Base-by-base conservation (phyloP, 2,888 invertebrate genomes). In the Pheosia tremula region DNA sequence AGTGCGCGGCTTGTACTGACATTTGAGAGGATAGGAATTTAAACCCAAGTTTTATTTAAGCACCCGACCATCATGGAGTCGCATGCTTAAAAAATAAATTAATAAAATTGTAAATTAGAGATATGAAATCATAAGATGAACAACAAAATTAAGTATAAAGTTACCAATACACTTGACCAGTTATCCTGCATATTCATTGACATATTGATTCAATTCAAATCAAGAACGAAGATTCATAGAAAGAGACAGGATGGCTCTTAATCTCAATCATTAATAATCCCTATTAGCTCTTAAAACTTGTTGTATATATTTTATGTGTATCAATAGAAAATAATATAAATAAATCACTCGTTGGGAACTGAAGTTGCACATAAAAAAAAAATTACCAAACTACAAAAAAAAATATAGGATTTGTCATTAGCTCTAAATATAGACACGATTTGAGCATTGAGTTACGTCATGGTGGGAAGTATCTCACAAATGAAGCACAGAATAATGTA, bases 391-490 rank as follows among this genome's bases (percentile, higher is more conserved):
- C 50, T 50, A n/a, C n/a, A n/a, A n/a, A n/a, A n/a, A n/a, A n/a
- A n/a, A 50, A n/a, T 50, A 50, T 24, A 50, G 50, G 24, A 50
- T 8, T 50, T 9, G 24, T 50, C n/a, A 47, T 24, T 7, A 50
- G 24, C 50, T 50, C 50, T 50, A 50, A 50, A 24, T 24, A 50
- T 50, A 50, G 50, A 64, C 49, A 65, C 56, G 65, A 61, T 67
- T 80, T 82, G 82, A 82, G 82, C 82, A 80, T 71, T 71, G 64
- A 61, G 67, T 78, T 78, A 62, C 61, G 73, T 76, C 71, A 75
- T 77, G 78, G 74, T 71, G 75, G 69, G 76, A 62, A 66, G 65
- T n/a, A 24, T 24, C 4, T 50, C 24, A 50, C 13, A 6, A 13
- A 50, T 50, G 24, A 24, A 24, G 24, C 7, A 24, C 24, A 9